Conservation (phyloP, 2,797 vertebrate genomes). For the Fistularia tabacaria region DNA sequence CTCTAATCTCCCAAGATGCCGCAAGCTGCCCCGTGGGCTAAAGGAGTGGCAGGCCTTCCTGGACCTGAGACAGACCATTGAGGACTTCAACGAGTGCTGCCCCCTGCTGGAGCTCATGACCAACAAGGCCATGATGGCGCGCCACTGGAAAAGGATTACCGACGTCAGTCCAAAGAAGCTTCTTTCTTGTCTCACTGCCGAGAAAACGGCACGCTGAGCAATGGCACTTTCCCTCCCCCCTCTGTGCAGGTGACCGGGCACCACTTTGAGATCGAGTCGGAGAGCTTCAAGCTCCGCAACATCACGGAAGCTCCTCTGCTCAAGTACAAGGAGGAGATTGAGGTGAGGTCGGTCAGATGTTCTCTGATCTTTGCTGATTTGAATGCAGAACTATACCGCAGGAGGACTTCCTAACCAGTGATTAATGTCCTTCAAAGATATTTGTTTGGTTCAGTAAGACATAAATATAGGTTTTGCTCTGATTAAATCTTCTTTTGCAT, state of each 20-base stretch:
- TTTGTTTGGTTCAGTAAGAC: too few species aligned
- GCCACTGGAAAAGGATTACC: constrained; percentile 2
- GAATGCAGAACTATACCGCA: neutral
- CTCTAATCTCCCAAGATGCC: constrained; percentile 61
- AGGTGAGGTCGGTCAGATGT: constrained; percentile 57
- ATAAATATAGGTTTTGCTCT: too few species aligned
- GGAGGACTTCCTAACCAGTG: too few species aligned
- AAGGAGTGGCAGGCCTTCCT: constrained; percentile 85
- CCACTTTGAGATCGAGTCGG: constrained; percentile 76
- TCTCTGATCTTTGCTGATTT: too few species aligned
- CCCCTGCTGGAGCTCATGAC: constrained; percentile 85
- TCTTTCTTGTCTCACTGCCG: constrained; percentile 25
- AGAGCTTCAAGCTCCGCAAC: constrained; percentile 74
- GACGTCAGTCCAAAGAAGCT: neutral
- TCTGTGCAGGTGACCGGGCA: constrained; percentile 70
- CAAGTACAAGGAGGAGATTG: constrained; percentile 80
- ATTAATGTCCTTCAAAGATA: too few species aligned
- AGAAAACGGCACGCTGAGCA: constrained; percentile 71
- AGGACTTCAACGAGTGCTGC: constrained; percentile 83
- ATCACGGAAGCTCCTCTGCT: constrained; percentile 80
- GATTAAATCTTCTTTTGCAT: too few species aligned
- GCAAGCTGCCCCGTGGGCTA: constrained; percentile 79
- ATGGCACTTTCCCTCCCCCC: constrained; percentile 62
- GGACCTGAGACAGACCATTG: constrained; percentile 81
- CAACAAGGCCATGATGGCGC: constrained; percentile 70